Percentiles rank a stretch among this genome's conserved stretches.
phyloP scores from a whole-genome alignment of 2,888 invertebrate genomes.

The Yponomeuta plumbellus region DNA sequence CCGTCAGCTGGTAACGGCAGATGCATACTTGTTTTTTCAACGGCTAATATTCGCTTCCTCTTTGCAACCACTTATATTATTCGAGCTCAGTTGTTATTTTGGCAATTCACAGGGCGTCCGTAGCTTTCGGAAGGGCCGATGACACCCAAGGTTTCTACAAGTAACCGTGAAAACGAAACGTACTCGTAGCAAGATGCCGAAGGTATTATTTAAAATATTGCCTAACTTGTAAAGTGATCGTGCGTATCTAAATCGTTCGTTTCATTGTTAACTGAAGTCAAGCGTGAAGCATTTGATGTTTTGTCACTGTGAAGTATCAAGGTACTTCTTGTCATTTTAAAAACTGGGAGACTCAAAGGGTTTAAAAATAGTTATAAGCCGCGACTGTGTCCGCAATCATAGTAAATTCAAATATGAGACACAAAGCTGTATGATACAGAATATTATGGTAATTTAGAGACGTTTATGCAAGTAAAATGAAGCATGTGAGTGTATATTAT shows the following conservation, averaged over 20 bases:
- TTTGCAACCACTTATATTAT: no score
- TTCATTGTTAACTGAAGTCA: constrained; percentile 42
- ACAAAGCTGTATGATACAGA: no score
- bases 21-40: constrained; percentile 9
- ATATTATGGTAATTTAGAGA: neutral
- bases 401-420: no score
- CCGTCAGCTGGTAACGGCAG: constrained; percentile 15
- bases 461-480: neutral
- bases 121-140: neutral
- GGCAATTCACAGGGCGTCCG: neutral
- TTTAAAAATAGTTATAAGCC: neutral
- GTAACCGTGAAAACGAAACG: constrained; percentile 24
- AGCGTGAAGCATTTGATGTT: constrained; percentile 42
- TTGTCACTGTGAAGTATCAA: constrained; percentile 27
- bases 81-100: neutral
- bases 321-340: neutral
- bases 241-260: constrained; percentile 49
- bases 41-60: constrained; percentile 6
- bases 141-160: neutral
- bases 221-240: constrained; percentile 40
- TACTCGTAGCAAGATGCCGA: neutral
- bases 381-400: neutral
- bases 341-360: constrained; percentile 8
- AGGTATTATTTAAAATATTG: constrained; percentile 33
- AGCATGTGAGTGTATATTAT: neutral